A percentile compares a stretch with the other conserved stretches of the same genome.
Evolutionary conservation across 2,797 vertebrate species (phyloP).

Genomic region (Echeneis naucrates): DNA sequence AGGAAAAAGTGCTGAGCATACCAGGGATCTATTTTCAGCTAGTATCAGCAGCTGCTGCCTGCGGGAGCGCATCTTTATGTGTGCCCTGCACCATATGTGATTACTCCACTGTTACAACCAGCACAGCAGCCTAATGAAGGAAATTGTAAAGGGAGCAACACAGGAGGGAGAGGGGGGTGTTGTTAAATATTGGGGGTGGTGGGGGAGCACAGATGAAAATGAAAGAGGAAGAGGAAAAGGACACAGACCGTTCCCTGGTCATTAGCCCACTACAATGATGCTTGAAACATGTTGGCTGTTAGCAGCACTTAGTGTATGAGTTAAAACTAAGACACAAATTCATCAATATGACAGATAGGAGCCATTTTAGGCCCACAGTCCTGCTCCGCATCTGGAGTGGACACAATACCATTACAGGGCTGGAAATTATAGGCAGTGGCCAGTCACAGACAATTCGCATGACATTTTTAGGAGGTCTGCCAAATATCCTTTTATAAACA

Average conservation of each 20-base stretch:
- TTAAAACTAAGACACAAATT: slow-evolving; percentile 91
- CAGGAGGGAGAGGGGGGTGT: slow-evolving; percentile 24
- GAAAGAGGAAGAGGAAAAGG: slow-evolving; percentile 77
- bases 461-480: slow-evolving; percentile 62
- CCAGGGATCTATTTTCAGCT: slow-evolving; percentile 96
- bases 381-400: slow-evolving; percentile 82
- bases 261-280: slow-evolving; percentile 89
- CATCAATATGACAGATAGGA: slow-evolving; percentile 91
- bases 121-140: slow-evolving; percentile 91
- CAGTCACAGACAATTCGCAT: slow-evolving; percentile 82
- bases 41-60: slow-evolving; percentile 97
- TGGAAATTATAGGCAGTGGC: slow-evolving; percentile 88
- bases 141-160: slow-evolving; percentile 84
- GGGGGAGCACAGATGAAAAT: slow-evolving; percentile 77
- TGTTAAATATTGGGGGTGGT: slow-evolving; percentile 67
- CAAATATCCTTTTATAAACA: slow-evolving; percentile 69
- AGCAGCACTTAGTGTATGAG: slow-evolving; percentile 89
- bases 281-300: slow-evolving; percentile 89
- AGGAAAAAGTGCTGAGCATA: slow-evolving; percentile 92
- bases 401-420: slow-evolving; percentile 87
- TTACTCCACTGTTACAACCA: slow-evolving; percentile 90
- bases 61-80: slow-evolving; percentile 91
- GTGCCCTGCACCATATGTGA: slow-evolving; percentile 93
- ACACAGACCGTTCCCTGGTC: slow-evolving; percentile 88
- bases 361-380: slow-evolving; percentile 89